phyloP scores from a whole-genome alignment of 2,797 vertebrate species.

The Muscicapa striata region DNA sequence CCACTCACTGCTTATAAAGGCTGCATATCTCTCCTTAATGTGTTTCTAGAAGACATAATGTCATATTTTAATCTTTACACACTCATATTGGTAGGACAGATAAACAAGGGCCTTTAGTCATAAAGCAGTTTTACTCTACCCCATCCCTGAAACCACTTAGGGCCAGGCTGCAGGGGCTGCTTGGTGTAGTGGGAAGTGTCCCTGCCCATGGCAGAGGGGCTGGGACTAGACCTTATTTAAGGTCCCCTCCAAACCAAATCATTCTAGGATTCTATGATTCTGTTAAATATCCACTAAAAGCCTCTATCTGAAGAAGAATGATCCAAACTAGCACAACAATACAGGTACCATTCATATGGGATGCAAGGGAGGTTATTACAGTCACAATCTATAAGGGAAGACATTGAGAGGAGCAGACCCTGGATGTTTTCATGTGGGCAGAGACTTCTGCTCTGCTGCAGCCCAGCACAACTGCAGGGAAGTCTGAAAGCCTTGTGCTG shows the following conservation, averaged over 20 bases:
- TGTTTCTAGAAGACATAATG: not conserved
- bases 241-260: not conserved
- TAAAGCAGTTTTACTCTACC: not conserved
- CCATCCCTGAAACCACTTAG: not conserved
- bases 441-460: not conserved
- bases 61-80: not conserved
- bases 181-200: not conserved
- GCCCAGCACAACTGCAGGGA: rapidly evolving
- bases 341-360: rapidly evolving
- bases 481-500: not conserved
- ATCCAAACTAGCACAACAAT: not conserved
- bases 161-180: not conserved
- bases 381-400: not conserved
- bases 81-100: not conserved
- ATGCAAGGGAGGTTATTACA: not conserved
- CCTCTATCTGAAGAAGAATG: not conserved
- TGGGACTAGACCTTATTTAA: not conserved
- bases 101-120: not conserved
- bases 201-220: rapidly evolving
- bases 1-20: not conserved
- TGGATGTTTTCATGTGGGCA: not conserved
- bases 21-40: not conserved
- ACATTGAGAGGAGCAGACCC: not conserved
- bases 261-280: not conserved
- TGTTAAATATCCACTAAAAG: not conserved